Evolutionary conservation across 2,888 invertebrate genomes (phyloP).

Genomic region (Netelia fuscicornis): DNA sequence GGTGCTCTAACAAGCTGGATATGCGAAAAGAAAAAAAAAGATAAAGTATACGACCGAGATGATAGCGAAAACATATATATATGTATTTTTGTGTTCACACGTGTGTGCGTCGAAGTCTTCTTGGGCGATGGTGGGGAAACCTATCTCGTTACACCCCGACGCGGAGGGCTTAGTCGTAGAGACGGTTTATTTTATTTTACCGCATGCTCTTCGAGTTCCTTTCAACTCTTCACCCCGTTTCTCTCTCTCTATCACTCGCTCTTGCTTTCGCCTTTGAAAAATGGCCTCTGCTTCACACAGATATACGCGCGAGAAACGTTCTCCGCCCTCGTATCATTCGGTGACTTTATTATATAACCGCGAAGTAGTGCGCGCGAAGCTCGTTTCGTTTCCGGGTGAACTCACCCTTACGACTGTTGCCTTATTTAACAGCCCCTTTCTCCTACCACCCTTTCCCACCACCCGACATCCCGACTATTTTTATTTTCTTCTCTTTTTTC

Average conservation of each 20-base stretch:
- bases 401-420: constrained; percentile 65
- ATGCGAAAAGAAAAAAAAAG: constrained; percentile 31
- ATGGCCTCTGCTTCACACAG: constrained; percentile 29
- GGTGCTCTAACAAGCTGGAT: constrained; percentile 61
- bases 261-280: constrained; percentile 33
- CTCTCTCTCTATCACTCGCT: background rate
- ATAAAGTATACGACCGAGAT: constrained; percentile 54
- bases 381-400: constrained; percentile 71
- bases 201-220: constrained; percentile 33
- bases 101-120: constrained; percentile 68
- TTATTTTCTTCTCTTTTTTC: constrained; percentile 67
- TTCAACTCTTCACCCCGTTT: constrained; percentile 50
- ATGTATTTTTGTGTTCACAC: too few species aligned
- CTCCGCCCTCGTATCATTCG: constrained; percentile 41
- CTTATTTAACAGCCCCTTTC: constrained; percentile 70
- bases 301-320: constrained; percentile 12
- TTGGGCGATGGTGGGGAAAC: constrained; percentile 70
- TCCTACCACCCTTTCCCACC: constrained; percentile 55
- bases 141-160: constrained; percentile 71
- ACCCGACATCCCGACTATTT: constrained; percentile 46
- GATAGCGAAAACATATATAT: constrained; percentile 7
- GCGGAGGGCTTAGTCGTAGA: constrained; percentile 67
- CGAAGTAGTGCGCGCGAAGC: constrained; percentile 56
- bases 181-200: constrained; percentile 61
- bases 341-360: constrained; percentile 27